These are phyloP conservation scores for Tragelaphus strepsiceros DNA, from an alignment of 2,113 vertebrate species.

Conservation along the genomic window DNA sequence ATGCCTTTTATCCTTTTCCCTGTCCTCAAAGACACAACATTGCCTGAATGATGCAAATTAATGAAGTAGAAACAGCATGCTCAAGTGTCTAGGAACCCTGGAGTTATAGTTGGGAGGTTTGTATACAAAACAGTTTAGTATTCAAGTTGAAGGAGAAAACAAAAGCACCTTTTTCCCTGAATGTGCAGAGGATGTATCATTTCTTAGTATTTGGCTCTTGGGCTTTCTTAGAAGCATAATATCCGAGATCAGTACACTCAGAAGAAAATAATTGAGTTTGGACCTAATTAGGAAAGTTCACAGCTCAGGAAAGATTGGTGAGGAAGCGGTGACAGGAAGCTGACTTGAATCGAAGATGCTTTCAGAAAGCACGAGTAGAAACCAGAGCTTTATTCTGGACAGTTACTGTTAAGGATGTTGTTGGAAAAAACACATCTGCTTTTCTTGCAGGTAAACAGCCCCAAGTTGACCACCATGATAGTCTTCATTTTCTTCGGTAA, in stretches of 20 bases:
- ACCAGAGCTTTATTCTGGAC: not conserved
- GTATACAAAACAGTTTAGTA: not conserved
- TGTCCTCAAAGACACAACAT: not conserved
- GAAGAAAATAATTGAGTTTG: conserved; percentile 50
- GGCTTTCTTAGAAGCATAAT: conserved; percentile 21
- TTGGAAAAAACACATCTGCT: not conserved
- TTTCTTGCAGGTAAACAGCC: not conserved
- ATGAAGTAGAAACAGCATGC: not conserved
- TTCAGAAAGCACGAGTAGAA: conserved; percentile 13
- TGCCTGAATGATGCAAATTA: not conserved
- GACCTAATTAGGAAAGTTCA: conserved; percentile 46
- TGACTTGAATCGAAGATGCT: not conserved
- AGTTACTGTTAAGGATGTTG: not conserved
- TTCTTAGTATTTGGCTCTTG: conserved; percentile 18
- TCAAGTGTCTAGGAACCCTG: not conserved
- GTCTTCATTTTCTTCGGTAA: conserved; percentile 72
- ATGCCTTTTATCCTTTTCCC: not conserved
- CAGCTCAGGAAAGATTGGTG: conserved; percentile 22
- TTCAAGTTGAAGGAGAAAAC: not conserved
- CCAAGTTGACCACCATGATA: conserved; percentile 50
- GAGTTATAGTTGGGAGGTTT: not conserved
- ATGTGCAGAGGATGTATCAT: not conserved
- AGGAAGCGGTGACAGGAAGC: conserved; percentile 23
- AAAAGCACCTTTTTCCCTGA: not conserved
- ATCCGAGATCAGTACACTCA: not conserved